Evolutionary conservation across 2,797 vertebrate species (phyloP).

Genomic region (Peromyscus nudipes): DNA sequence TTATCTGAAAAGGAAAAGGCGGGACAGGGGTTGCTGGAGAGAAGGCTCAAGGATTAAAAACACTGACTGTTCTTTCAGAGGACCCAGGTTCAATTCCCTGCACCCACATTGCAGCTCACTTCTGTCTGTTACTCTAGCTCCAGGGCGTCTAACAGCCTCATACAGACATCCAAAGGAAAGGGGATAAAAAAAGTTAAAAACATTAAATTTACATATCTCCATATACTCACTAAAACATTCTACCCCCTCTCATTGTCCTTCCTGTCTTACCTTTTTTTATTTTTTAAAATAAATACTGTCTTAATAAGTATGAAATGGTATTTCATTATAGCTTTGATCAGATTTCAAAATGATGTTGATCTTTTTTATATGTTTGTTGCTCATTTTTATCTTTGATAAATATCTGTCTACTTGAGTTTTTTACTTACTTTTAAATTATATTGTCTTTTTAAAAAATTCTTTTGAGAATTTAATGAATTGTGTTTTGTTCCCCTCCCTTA

Average conservation of each 20-base stretch:
- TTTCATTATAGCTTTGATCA: not conserved
- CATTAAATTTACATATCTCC: not conserved
- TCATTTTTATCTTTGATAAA: not conserved
- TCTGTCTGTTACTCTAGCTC: not conserved
- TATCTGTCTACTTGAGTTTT: not conserved
- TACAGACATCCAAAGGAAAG: not conserved
- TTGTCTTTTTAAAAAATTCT: not conserved
- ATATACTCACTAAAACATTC: not conserved
- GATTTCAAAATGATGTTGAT: not conserved
- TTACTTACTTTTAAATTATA: not conserved
- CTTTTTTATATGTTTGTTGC: not conserved
- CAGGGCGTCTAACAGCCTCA: not conserved
- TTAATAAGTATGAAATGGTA: not conserved
- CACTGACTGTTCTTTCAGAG: not conserved
- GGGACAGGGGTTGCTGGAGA: not conserved
- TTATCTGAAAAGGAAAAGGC: not conserved
- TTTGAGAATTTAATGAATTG: not conserved
- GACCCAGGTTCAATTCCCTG: not conserved
- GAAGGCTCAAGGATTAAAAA: not conserved
- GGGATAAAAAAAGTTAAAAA: not conserved
- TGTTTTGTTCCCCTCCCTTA: not conserved
- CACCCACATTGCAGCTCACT: not conserved
- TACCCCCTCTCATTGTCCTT: not conserved
- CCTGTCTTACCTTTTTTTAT: not conserved
- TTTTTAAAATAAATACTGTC: not conserved